Evolutionary conservation across 2,113 vertebrate species (phyloP).

Genomic region (Marmota monax): DNA sequence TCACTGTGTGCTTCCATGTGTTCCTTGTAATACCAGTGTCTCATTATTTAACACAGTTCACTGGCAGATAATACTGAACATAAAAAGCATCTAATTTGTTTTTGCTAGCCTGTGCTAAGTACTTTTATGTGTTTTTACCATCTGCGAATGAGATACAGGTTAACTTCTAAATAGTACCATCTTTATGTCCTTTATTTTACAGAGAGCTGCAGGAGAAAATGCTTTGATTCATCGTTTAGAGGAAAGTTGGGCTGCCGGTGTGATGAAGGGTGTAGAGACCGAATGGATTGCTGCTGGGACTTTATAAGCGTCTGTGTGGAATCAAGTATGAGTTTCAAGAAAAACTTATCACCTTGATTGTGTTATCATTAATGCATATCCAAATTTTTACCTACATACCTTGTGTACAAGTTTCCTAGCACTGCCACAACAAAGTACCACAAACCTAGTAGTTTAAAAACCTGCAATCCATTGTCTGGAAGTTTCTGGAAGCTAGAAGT

Average conservation of each 20-base stretch:
- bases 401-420: neutral
- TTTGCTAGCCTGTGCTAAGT: neutral
- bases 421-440: neutral
- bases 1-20: neutral
- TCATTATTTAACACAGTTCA: neutral
- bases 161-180: neutral
- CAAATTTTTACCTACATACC: neutral
- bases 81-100: neutral
- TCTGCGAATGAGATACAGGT: neutral
- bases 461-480: neutral
- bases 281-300: constrained; percentile 88
- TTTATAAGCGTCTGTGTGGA: constrained; percentile 85
- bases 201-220: constrained; percentile 89
- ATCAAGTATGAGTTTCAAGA: constrained; percentile 83
- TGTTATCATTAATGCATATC: neutral
- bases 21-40: neutral
- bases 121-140: neutral
- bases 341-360: neutral
- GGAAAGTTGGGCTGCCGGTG: constrained; percentile 79
- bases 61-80: neutral
- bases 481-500: neutral
- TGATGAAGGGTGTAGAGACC: constrained; percentile 74
- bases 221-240: constrained; percentile 47
- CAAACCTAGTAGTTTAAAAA: neutral
- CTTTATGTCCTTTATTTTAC: constrained; percentile 16